Evolutionary conservation across 2,888 invertebrate genomes (phyloP).

Genomic region (Caprella mutica): DNA sequence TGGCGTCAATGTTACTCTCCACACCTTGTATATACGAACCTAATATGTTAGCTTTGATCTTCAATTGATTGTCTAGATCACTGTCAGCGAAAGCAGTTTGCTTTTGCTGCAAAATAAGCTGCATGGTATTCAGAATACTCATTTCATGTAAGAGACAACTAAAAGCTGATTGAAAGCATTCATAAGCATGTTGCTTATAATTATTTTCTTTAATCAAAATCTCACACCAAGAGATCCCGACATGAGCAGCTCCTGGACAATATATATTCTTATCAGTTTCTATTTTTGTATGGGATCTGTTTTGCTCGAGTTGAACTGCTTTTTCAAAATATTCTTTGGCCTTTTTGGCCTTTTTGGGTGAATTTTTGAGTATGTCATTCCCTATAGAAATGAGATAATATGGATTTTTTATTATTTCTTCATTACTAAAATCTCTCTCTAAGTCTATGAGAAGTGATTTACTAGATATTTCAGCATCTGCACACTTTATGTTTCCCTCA

Average conservation of each 20-base stretch:
- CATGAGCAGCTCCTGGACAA: conserved; percentile 1
- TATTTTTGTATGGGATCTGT: not conserved
- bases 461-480: not conserved
- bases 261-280: not conserved
- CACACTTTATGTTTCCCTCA: not conserved
- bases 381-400: not conserved
- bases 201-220: not conserved
- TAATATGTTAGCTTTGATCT: not conserved
- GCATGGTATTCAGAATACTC: not conserved
- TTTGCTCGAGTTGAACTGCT: not conserved
- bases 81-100: not conserved
- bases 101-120: not conserved
- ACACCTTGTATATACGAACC: not conserved
- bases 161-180: not conserved
- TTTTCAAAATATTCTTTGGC: not conserved
- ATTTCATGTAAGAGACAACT: not conserved
- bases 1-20: not conserved
- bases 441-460: not conserved
- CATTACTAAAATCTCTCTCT: not conserved
- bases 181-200: not conserved
- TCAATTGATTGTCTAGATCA: not conserved
- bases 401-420: not conserved
- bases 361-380: not conserved
- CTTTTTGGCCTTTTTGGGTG: not conserved
- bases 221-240: not conserved